Conservation (phyloP, 92 coral and sea anemone species). For the Pocillopora meandrina region DNA sequence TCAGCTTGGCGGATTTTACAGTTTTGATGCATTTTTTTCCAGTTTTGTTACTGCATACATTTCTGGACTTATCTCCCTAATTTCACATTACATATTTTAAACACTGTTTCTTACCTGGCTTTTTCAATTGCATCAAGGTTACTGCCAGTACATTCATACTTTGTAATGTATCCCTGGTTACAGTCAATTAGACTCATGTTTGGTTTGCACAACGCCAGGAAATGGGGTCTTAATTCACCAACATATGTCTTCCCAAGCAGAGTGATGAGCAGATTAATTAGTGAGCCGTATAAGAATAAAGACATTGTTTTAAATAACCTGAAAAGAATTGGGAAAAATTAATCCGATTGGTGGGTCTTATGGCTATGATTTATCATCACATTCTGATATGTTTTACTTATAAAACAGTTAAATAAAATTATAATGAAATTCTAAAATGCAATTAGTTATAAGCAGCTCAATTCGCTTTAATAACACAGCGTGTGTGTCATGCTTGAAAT, state of each 20-base stretch:
- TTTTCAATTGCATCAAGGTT: constrained; percentile 64
- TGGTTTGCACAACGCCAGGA: constrained; percentile 92
- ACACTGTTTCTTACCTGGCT: constrained; percentile 61
- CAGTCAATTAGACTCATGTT: constrained; percentile 82
- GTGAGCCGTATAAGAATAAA: constrained; percentile 74
- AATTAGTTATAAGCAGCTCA: too few relatives aligned
- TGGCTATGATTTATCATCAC: background rate
- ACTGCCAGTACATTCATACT: constrained; percentile 84
- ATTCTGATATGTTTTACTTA: too few relatives aligned
- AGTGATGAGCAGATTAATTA: constrained; percentile 64
- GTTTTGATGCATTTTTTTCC: too few relatives aligned
- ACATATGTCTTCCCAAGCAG: constrained; percentile 64
- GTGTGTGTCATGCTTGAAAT: too few relatives aligned
- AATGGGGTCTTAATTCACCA: constrained; percentile 92
- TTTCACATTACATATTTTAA: background rate
- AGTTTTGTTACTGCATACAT: background rate
- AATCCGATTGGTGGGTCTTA: background rate
- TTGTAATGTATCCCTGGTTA: constrained; percentile 75
- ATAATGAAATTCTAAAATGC: too few relatives aligned
- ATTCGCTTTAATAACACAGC: too few relatives aligned
- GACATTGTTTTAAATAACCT: constrained; percentile 73
- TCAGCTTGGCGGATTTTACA: too few relatives aligned
- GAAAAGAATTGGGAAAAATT: background rate
- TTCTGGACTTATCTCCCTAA: too few relatives aligned
- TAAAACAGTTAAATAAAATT: too few relatives aligned